Evolutionary conservation across 2,888 invertebrate species (phyloP), one percentile per base, ranked within the genome.

Genomic region (Margaritifera margaritifera): DNA sequence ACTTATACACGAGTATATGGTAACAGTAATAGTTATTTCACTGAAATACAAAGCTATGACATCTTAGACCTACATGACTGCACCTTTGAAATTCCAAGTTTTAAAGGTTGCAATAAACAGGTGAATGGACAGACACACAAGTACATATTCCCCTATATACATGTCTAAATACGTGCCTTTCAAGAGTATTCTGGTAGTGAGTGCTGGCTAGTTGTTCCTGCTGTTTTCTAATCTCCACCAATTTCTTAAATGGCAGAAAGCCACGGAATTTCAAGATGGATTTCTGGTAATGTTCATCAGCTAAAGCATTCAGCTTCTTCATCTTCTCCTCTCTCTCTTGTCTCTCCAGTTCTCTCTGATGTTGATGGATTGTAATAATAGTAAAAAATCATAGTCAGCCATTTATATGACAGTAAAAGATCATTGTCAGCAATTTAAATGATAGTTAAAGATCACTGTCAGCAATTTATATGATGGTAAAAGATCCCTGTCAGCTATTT

Each of bases 221-320:
- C 57, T 80, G 72, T 56, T 77, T 77, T 25, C 84, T 75, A 73
- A 83, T 79, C 24, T 75, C 71, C 1, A 87, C 80, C 55, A 86
- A 61, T 67, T 81, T 83, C 66, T 81, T 83, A 69, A 86, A 80
- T 5, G 83, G 84, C 24, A 81, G 55, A 20, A 85, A 51, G 2
- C 86, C 86, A 22, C 82, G 70, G 66, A 79, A 87, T 71, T 84
- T 86, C 69, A 87, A 62, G 15, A 86, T 63, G 22, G 84, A 78
- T 55, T 64, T 74, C 42, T 67, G 51, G 61, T 84, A 82, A 68
- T 87, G 87, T n/a, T 72, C 75, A 25, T 84, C 85, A 5, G 87
- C 87, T 66, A 75, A 69, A 11, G 62, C 66, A 57, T 71, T 80
- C 73, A 80, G 75, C 63, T 81, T 79, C 53, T 75, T 77, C 22